A percentile compares a stretch with the other conserved stretches of the same genome.
phyloP scores from a whole-genome alignment of 1,140 invertebrate genomes.

The Anoplolepis gracilipes region DNA sequence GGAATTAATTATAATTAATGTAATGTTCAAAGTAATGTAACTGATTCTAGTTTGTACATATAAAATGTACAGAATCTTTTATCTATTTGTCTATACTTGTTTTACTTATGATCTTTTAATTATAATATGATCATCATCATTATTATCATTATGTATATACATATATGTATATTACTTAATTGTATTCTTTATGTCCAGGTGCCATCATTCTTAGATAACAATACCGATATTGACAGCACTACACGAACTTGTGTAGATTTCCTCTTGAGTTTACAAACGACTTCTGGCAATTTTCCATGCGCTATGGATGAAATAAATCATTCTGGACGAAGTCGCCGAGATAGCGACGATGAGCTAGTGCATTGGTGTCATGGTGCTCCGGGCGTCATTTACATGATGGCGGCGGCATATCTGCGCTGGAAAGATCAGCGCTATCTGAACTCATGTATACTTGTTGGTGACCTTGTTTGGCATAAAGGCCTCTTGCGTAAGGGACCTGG shows the following conservation, averaged over 20 bases:
- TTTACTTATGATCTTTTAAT: no score
- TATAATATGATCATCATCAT: no score
- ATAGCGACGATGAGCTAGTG: constrained; percentile 88
- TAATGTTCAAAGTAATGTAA: no score
- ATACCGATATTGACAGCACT: constrained; percentile 85
- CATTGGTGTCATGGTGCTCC: constrained; percentile 97
- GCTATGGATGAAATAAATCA: constrained; percentile 89
- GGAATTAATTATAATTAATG: no score
- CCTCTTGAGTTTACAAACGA: constrained; percentile 88
- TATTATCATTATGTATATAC: no score
- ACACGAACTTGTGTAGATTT: constrained; percentile 88
- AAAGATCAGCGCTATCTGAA: constrained; percentile 91
- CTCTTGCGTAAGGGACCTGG: constrained; percentile 93
- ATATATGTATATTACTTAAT: background rate
- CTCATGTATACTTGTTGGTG: constrained; percentile 89
- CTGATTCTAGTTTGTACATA: no score
- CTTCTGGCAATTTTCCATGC: constrained; percentile 92
- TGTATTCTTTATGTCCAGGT: constrained; percentile 80
- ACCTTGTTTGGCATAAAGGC: constrained; percentile 93
- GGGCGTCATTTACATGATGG: constrained; percentile 92
- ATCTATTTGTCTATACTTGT: no score
- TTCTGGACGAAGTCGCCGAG: constrained; percentile 80
- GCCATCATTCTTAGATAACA: constrained; percentile 87
- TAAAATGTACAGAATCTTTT: no score
- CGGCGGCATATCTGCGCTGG: constrained; percentile 92